Conservation (phyloP, 2,113 vertebrate species). For the Fregata magnificens region DNA sequence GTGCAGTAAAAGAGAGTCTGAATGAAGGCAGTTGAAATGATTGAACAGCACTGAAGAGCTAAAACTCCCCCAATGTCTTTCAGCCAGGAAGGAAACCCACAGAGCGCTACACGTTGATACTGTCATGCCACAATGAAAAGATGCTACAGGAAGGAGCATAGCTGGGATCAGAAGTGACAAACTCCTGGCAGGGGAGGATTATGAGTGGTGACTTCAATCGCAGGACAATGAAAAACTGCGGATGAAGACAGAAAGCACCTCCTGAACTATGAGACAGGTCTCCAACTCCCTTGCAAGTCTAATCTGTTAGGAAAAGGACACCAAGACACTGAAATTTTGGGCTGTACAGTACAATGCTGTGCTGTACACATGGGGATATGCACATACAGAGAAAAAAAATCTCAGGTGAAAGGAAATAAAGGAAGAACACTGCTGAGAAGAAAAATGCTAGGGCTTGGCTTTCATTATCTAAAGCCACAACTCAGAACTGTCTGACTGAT, state of each 20-base stretch:
- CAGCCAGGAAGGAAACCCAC: background rate
- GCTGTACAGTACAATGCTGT: background rate
- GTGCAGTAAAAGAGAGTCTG: background rate
- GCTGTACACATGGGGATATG: background rate
- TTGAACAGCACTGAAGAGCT: background rate
- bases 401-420: slow-evolving; percentile 4
- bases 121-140: background rate
- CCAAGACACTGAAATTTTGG: background rate
- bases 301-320: background rate
- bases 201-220: background rate
- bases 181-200: background rate
- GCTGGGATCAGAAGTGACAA: background rate
- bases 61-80: background rate
- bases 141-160: background rate
- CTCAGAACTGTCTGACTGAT: background rate
- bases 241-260: background rate
- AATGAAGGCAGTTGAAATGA: background rate
- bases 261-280: background rate
- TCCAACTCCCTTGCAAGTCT: background rate
- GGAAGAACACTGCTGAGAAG: background rate
- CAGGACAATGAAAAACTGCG: background rate
- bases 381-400: background rate
- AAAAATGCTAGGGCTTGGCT: background rate
- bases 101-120: fast-evolving
- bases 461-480: background rate